Evolutionary conservation across 2,888 invertebrate species (phyloP).

Genomic region (Torymus aiolomorphi): DNA sequence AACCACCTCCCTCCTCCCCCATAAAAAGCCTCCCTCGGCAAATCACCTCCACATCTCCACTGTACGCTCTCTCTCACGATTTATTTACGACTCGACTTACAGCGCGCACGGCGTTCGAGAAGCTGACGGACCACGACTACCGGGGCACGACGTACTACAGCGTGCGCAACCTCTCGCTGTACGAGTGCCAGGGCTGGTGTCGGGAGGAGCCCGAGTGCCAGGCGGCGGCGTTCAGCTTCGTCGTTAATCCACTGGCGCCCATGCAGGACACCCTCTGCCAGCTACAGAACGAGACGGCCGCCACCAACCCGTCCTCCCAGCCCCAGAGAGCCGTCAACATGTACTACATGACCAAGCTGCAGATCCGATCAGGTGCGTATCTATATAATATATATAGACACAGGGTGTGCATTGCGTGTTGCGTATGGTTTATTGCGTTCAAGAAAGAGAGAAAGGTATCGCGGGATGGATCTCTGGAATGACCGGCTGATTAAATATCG

Average conservation of each 20-base stretch:
- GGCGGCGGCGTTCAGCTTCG: slow-evolving; percentile 95
- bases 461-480: not conserved
- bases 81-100: slow-evolving; percentile 66
- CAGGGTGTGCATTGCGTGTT: too few species aligned
- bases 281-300: slow-evolving; percentile 93
- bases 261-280: slow-evolving; percentile 94
- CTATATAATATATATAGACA: too few species aligned
- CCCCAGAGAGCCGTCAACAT: slow-evolving; percentile 91
- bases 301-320: slow-evolving; percentile 90
- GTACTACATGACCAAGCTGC: slow-evolving; percentile 96
- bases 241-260: slow-evolving; percentile 92
- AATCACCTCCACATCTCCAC: too few species aligned
- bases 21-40: too few species aligned
- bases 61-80: too few species aligned
- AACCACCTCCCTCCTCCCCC: too few species aligned
- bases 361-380: slow-evolving; percentile 84
- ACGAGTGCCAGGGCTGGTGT: slow-evolving; percentile 97
- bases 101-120: slow-evolving; percentile 94
- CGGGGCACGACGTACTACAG: slow-evolving; percentile 94
- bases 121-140: slow-evolving; percentile 94
- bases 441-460: not conserved
- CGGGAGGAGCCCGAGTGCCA: slow-evolving; percentile 94
- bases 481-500: too few species aligned
- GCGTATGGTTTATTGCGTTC: too few species aligned
- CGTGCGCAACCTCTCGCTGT: slow-evolving; percentile 92